Evolutionary conservation across 1,140 invertebrate species (phyloP).

Genomic region (Melitaea cinxia): DNA sequence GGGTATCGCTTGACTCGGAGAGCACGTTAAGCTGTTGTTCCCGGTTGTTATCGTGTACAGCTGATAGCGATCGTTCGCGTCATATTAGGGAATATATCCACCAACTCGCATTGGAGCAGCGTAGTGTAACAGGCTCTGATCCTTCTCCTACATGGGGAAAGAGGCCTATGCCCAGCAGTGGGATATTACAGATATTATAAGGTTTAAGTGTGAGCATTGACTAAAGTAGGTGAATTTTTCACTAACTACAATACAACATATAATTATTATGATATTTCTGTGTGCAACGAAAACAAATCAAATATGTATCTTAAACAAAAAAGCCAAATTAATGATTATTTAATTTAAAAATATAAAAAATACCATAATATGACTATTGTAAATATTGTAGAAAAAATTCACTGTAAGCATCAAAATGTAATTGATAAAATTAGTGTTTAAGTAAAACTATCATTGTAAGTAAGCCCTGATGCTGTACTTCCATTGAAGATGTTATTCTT

Average conservation of each 20-base stretch:
- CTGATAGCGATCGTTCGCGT: no score
- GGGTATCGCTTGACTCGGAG: no score
- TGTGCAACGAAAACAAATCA: conserved; percentile 1
- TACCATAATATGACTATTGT: background rate
- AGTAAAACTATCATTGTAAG: background rate
- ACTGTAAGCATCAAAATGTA: background rate
- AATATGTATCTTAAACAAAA: no score
- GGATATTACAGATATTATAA: no score
- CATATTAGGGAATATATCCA: no score
- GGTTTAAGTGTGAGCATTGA: no score
- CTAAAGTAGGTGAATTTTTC: background rate
- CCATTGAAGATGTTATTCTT: background rate
- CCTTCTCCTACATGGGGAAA: no score
- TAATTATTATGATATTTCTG: background rate
- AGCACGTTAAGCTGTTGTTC: no score
- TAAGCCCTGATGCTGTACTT: background rate
- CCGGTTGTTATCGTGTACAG: no score
- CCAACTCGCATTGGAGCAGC: no score
- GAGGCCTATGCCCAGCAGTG: no score
- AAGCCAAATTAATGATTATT: background rate
- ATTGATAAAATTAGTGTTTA: background rate
- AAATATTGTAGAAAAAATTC: conserved; percentile 8
- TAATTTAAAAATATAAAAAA: background rate
- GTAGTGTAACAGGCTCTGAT: no score
- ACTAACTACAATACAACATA: background rate